Conservation (phyloP, 1,140 invertebrate genomes). For the Ips nitidus region DNA sequence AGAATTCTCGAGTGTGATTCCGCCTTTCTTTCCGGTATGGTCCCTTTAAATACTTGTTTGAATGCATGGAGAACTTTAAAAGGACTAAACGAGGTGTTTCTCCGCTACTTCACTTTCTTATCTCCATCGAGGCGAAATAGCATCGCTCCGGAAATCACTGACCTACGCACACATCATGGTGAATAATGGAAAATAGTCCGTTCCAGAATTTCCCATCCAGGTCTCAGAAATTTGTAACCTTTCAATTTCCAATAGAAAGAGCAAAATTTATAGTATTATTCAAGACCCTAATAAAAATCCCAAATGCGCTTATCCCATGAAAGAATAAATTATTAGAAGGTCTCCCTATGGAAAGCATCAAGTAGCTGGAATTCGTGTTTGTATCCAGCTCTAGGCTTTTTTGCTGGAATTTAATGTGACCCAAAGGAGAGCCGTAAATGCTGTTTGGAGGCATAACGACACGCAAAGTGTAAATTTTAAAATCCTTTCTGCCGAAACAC, state of each 20-base stretch:
- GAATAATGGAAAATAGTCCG: background rate
- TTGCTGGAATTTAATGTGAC: constrained; percentile 32
- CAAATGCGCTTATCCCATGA: constrained; percentile 34
- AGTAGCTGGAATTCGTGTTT: constrained; percentile 35
- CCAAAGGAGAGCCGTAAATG: constrained; percentile 29
- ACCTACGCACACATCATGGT: background rate
- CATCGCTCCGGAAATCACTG: background rate
- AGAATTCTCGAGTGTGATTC: constrained; percentile 27
- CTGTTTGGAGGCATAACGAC: constrained; percentile 26
- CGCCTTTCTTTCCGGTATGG: constrained; percentile 23
- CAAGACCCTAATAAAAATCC: constrained; percentile 29
- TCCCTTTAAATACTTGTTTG: constrained; percentile 31
- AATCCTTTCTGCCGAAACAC: constrained; percentile 18
- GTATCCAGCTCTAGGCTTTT: constrained; percentile 32
- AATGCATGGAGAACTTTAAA: constrained; percentile 23
- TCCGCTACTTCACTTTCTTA: constrained; percentile 2
- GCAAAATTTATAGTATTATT: constrained; percentile 25
- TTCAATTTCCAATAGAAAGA: constrained; percentile 23
- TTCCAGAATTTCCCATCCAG: background rate
- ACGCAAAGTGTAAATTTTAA: constrained; percentile 36
- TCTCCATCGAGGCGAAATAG: background rate
- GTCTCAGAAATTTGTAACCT: constrained; percentile 10
- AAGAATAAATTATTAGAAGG: constrained; percentile 38
- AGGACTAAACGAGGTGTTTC: constrained; percentile 11
- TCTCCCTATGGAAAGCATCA: constrained; percentile 35